These are phyloP conservation scores for Protophormia terraenovae DNA, from an alignment of 2,888 invertebrate species.

Conservation along the genomic window DNA sequence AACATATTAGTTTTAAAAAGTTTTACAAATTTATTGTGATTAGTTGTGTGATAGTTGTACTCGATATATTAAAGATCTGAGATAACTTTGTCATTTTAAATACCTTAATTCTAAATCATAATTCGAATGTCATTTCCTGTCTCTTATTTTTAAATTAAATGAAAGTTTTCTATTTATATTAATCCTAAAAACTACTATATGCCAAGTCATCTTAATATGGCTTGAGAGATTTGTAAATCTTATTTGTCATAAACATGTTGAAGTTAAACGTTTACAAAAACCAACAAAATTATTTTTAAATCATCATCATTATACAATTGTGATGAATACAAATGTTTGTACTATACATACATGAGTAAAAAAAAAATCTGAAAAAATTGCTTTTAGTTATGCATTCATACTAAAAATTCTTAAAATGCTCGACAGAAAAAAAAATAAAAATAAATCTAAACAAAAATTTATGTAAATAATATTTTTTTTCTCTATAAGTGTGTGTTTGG, in stretches of 20 bases:
- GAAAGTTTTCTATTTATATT: background rate
- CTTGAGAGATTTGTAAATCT: conserved; percentile 4
- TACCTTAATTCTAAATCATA: background rate
- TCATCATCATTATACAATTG: background rate
- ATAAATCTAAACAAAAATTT: background rate
- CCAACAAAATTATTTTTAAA: background rate
- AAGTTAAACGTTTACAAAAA: background rate
- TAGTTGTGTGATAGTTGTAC: no score
- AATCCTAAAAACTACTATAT: background rate
- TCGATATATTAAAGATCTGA: background rate
- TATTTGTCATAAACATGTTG: conserved; percentile 27
- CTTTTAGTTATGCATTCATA: background rate
- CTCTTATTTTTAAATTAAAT: background rate
- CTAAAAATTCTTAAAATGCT: background rate
- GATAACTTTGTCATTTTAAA: background rate
- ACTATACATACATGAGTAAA: background rate
- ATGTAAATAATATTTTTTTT: no score
- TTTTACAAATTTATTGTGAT: no score
- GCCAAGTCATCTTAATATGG: background rate
- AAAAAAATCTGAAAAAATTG: background rate
- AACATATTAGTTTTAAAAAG: no score
- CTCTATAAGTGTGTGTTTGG: no score
- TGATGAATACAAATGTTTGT: background rate
- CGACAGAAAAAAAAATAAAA: background rate
- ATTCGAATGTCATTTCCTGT: background rate